Conservation (phyloP, 35 echinoderm and acorn worm genomes). For the Apostichopus parvimensis region DNA sequence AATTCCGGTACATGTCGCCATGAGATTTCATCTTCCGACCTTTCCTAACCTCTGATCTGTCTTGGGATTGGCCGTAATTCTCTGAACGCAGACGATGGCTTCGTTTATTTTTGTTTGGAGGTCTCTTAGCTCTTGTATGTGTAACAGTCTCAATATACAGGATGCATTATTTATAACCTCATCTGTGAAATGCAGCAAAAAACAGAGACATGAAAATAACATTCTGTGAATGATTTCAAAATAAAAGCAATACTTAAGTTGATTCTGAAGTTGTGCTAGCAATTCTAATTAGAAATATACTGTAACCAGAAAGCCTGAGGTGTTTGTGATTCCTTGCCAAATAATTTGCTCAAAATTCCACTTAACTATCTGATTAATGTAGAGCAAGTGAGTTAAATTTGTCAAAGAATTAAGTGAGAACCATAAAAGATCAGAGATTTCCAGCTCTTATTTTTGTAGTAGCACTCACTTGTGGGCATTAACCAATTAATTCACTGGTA, state of each 20-base stretch:
- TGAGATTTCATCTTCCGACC: conserved; percentile 77
- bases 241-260: background rate
- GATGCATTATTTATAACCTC: conserved; percentile 71
- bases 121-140: conserved; percentile 84
- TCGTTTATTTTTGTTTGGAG: conserved; percentile 98
- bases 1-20: background rate
- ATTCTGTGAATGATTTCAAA: background rate
- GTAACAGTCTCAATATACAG: conserved; percentile 78
- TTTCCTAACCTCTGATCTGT: conserved; percentile 94
- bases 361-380: too few species aligned
- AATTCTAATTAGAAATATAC: too few species aligned
- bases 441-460: too few species aligned
- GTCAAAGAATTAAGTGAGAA: too few species aligned
- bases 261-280: background rate
- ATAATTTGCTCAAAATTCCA: too few species aligned
- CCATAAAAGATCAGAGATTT: too few species aligned
- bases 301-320: too few species aligned
- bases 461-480: too few species aligned
- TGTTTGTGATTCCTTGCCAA: too few species aligned
- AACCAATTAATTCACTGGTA: too few species aligned
- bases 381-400: too few species aligned
- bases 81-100: conserved; percentile 85
- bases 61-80: conserved; percentile 89
- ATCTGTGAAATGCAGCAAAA: conserved; percentile 58
- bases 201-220: background rate